Evolutionary conservation across 35 echinoderm and acorn worm species (phyloP).

Genomic region (Lytechinus pictus): DNA sequence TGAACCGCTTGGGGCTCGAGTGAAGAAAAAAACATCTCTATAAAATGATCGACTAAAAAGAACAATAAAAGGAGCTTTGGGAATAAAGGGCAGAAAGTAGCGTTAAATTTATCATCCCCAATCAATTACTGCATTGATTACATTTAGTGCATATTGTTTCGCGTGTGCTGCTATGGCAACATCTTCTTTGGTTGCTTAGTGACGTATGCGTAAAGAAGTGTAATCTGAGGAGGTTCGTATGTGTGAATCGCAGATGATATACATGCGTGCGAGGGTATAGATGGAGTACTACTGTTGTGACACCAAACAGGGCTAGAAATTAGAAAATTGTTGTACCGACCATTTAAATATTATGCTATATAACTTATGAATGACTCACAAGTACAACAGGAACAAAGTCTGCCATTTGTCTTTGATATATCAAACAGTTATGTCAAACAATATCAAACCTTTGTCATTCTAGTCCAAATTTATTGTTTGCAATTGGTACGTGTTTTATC

Average conservation of each 20-base stretch:
- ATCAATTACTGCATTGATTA: conserved; percentile 46
- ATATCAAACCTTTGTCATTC: no score
- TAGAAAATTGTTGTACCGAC: no score
- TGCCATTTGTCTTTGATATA: no score
- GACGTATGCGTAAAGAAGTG: conserved; percentile 39
- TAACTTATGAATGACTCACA: no score
- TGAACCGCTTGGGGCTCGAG: neutral
- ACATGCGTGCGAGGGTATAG: neutral
- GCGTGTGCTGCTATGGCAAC: conserved; percentile 32
- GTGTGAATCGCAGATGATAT: neutral
- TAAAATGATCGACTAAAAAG: neutral
- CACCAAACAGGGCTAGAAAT: neutral
- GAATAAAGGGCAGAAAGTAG: neutral
- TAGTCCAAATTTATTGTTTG: no score
- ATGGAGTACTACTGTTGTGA: neutral
- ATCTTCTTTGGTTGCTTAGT: neutral
- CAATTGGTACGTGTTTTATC: no score
- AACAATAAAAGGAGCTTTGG: neutral
- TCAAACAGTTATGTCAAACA: no score
- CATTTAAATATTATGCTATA: no score
- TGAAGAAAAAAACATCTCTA: neutral
- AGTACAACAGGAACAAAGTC: no score
- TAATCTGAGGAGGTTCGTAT: neutral
- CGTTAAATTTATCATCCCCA: conserved; percentile 38
- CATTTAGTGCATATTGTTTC: conserved; percentile 34